These are phyloP conservation scores for Amblyjoppa proteus DNA, from an alignment of 2,888 invertebrate species.

Conservation along the genomic window DNA sequence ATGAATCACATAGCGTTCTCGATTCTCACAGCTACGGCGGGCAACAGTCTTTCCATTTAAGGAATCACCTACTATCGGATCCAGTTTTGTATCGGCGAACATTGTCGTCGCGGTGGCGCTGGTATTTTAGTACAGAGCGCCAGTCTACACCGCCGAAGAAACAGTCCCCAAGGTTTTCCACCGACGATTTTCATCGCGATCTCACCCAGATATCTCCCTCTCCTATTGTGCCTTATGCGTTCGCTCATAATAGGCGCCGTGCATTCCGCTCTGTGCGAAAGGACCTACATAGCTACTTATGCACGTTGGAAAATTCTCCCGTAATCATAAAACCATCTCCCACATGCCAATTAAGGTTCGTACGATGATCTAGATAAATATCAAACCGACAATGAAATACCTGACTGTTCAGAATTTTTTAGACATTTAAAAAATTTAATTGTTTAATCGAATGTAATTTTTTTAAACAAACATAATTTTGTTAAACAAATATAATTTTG, in stretches of 20 bases:
- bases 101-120: conserved; percentile 6
- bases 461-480: no score
- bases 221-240: conserved; percentile 60
- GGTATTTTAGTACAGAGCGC: neutral
- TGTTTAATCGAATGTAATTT: no score
- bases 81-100: conserved; percentile 54
- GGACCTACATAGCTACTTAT: conserved; percentile 54
- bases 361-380: conserved; percentile 31
- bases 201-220: conserved; percentile 64
- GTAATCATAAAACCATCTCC: conserved; percentile 34
- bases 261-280: conserved; percentile 4
- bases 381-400: neutral
- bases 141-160: conserved; percentile 1
- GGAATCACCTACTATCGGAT: conserved; percentile 63
- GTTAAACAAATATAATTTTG: no score
- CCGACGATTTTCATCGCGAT: conserved; percentile 57
- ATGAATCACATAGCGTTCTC: conserved; percentile 66
- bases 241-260: conserved; percentile 7
- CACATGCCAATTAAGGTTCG: conserved; percentile 24
- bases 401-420: neutral
- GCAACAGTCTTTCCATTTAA: conserved; percentile 57
- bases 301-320: conserved; percentile 37
- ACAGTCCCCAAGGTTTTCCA: conserved; percentile 62
- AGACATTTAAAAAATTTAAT: no score
- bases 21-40: conserved; percentile 52